A percentile compares a stretch with the other conserved stretches of the same genome.
Evolutionary conservation across 2,113 vertebrate species (phyloP).

Genomic region (Dendrocopos noguchii): DNA sequence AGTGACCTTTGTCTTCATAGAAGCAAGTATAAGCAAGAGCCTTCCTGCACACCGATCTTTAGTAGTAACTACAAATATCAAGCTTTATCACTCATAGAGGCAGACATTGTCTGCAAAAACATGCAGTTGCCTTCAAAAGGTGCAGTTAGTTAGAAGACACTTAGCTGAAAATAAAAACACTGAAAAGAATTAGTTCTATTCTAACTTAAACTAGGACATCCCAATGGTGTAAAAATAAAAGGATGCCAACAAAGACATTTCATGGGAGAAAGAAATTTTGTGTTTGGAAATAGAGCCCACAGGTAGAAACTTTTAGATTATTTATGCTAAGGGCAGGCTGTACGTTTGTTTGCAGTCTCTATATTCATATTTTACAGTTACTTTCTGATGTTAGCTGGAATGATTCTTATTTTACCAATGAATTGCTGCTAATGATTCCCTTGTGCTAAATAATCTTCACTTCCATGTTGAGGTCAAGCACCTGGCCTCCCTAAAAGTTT

Average conservation of each 20-base stretch:
- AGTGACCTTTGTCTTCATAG: too few species aligned
- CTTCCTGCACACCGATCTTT: too few species aligned
- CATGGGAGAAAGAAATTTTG: neutral
- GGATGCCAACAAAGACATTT: neutral
- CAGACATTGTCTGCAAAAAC: too few species aligned
- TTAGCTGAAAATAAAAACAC: too few species aligned
- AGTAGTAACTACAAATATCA: too few species aligned
- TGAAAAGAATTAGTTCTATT: too few species aligned
- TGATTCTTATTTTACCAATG: neutral
- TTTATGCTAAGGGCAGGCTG: neutral
- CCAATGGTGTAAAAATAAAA: neutral
- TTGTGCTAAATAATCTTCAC: neutral
- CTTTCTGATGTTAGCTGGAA: neutral
- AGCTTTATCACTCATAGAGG: too few species aligned
- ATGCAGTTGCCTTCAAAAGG: too few species aligned
- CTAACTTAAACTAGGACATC: too few species aligned
- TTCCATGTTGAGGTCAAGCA: neutral
- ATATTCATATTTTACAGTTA: neutral
- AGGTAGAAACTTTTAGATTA: neutral
- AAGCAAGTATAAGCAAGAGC: too few species aligned
- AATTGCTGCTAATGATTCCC: neutral
- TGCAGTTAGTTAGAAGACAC: too few species aligned
- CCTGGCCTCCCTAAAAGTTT: neutral
- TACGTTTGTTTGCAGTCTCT: neutral
- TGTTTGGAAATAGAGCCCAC: neutral